Base-by-base conservation (phyloP, 1,140 invertebrate species). In the Drosophila rhopaloa region DNA sequence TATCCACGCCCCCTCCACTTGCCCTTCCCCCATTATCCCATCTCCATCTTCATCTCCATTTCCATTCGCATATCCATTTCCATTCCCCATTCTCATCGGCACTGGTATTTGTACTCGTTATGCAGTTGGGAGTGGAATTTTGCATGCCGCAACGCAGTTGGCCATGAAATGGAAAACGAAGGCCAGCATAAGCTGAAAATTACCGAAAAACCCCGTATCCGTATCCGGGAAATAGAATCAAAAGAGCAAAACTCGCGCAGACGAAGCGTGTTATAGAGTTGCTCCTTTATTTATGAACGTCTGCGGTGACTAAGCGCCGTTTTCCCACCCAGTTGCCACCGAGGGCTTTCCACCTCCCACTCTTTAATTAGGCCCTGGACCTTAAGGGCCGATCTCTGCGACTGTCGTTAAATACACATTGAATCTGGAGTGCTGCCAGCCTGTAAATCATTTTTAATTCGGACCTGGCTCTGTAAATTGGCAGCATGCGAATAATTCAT, bases 91-190 rank as follows among this genome's bases (percentile, higher is more conserved):
- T 51, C 46, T 13, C 47, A 44, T 54, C 53, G 59, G 46, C 35
- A 38, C 35, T 29, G 37, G 65, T 43, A 67, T 67, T 67, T 67
- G 63, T 66, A n/a, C 38, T 32, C 63, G 27, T 48, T 51, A 62
- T 84, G 77, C 77, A 84, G 47, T 43, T 37, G 72, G 35, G 47
- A 47, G 48, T 58, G 32, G 60, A 74, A 67, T 76, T 77, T 80
- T 83, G 63, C 75, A 84, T 80, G 62, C 67, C 55, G 65, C 81
- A 24, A 55, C 56, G 66, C 79, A 51, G 66, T 61, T 86, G 83
- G 79, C 82, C 84, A 71, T 88, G 84, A 88, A 88, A 88, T 88
- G 61, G 70, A 78, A 89, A 89, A 76, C 81, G 80, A 84, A 89
- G 73, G 84, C 65, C 77, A 71, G 62, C 62, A 65, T 75, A 78